phyloP scores from a whole-genome alignment of 2,888 invertebrate species.

The Uropetala carovei region DNA sequence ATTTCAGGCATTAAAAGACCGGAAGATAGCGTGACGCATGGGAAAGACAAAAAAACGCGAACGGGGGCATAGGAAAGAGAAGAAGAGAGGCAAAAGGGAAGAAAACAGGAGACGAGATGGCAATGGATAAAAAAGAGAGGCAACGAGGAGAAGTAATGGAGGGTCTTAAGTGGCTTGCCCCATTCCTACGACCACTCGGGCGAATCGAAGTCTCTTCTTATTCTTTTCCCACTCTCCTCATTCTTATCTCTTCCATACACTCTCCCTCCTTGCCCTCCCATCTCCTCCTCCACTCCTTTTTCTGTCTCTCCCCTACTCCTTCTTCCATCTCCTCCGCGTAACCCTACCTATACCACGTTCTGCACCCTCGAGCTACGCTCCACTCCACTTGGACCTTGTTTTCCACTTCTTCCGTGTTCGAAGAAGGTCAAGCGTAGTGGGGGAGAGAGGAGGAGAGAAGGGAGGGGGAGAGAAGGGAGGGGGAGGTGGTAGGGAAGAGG shows the following conservation, averaged over 20 bases:
- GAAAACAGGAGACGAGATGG: neutral
- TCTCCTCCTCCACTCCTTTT: neutral
- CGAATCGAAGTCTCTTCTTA: neutral
- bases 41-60: neutral
- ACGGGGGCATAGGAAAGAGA: neutral
- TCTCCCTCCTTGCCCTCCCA: neutral
- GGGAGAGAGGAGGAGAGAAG: neutral
- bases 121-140: neutral
- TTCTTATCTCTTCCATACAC: neutral
- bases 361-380: slow-evolving; percentile 33
- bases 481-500: neutral
- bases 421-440: slow-evolving; percentile 20
- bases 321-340: neutral
- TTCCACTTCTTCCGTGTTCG: slow-evolving; percentile 26
- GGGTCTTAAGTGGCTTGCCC: slow-evolving; percentile 10
- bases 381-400: slow-evolving; percentile 9
- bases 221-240: neutral
- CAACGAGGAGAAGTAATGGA: neutral
- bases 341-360: neutral
- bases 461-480: slow-evolving; percentile 19
- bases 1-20: neutral
- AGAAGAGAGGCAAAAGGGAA: neutral
- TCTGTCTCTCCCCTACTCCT: neutral
- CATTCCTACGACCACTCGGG: neutral
- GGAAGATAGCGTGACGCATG: no score